Evolutionary conservation across 2,797 vertebrate genomes (phyloP), one percentile per base, ranked within the genome.

Genomic region (Ctenopoma multispine): DNA sequence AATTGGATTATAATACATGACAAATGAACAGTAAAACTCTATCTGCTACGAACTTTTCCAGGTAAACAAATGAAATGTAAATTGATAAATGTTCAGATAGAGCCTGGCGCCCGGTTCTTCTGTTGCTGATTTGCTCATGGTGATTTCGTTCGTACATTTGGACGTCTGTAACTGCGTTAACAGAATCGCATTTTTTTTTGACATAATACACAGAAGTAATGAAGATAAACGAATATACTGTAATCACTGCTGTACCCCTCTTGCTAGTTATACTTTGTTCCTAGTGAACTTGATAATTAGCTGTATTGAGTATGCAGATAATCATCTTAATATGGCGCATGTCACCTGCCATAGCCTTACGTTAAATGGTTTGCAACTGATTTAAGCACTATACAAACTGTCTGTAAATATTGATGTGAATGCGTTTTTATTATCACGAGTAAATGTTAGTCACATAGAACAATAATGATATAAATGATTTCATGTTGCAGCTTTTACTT

Each of bases 1-100:
- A 10, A 47, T 2, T 23, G 0, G 0, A 4, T 53, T 11, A 14
- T 27, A 14, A 4, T 4, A 1, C 56, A 9, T n/a, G 12, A 53
- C 18, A 21, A 0, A 4, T 36, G 2, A 7, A 0, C 2, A 0
- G 1, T 13, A 14, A 9, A 50, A 11, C 29, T 60, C 18, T 24
- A 0, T 1, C 34, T 36, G 8, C 34, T 41, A 14, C 40, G 1
- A 9, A 7, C 0, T 3, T 51, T 40, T 46, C 27, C 1, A 1
- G 14, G 4, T 1, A 31, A 59, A 41, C 53, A 56, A 31, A 57
- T 5, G 13, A 48, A 48, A 1, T 27, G 8, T 44, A 9, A 59
- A 67, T 17, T 46, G 43, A 24, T 27, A 13, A 21, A 46, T 60
- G 13, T 55, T 67, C 24, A 13, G 48, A 53, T 27, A 0, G 34